phyloP scores from a whole-genome alignment of 2,888 invertebrate genomes.

The Lacanobia oleracea region DNA sequence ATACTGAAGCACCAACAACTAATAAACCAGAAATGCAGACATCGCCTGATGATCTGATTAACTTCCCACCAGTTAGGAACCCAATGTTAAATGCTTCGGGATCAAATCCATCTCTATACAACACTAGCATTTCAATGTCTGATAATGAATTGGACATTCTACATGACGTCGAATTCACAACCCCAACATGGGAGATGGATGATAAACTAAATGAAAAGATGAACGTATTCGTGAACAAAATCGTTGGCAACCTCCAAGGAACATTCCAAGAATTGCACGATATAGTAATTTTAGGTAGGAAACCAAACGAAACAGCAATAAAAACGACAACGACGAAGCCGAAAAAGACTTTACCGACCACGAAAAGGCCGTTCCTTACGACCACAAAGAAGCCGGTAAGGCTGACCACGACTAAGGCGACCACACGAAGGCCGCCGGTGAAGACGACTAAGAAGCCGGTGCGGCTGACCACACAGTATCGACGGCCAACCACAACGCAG shows the following conservation, averaged over 20 bases:
- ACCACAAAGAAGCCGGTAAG: conserved; percentile 84
- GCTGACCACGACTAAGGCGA: conserved; percentile 71
- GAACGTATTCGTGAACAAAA: conserved; percentile 95
- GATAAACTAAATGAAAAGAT: conserved; percentile 94
- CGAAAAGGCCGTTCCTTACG: conserved; percentile 85
- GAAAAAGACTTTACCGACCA: conserved; percentile 82
- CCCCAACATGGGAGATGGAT: conserved; percentile 94
- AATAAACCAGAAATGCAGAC: conserved; percentile 91
- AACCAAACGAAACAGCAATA: conserved; percentile 80
- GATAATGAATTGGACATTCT: conserved; percentile 88
- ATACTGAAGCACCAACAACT: conserved; percentile 82
- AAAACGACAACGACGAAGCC: conserved; percentile 84
- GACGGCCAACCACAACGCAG: conserved; percentile 73
- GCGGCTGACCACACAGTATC: conserved; percentile 76
- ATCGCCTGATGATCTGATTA: conserved; percentile 93
- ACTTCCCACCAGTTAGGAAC: conserved; percentile 96
- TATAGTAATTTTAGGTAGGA: conserved; percentile 91
- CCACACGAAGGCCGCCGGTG: conserved; percentile 83
- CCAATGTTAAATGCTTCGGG: conserved; percentile 94
- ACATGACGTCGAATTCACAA: conserved; percentile 92
- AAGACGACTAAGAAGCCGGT: conserved; percentile 86
- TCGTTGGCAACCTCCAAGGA: conserved; percentile 95
- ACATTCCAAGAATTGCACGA: conserved; percentile 95
- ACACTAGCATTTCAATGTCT: conserved; percentile 88
- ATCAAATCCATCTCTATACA: conserved; percentile 86